Percentiles rank a stretch among this genome's conserved stretches.
Conservation (phyloP, 2,797 vertebrate species). For the Rhynchonycteris naso region DNA sequence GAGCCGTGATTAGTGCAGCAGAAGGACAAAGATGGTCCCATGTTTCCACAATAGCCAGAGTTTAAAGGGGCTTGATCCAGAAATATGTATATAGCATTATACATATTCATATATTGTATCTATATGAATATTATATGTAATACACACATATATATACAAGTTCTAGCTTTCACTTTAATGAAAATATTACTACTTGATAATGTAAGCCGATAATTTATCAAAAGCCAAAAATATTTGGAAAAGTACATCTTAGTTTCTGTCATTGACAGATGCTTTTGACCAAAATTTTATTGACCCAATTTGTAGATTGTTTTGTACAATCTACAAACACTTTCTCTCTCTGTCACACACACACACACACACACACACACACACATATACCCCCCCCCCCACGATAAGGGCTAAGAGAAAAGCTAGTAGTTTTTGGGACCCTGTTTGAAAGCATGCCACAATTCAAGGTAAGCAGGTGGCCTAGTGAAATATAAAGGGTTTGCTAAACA, state of each 20-base stretch:
- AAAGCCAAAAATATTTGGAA: neutral
- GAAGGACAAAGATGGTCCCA: slow-evolving; percentile 22
- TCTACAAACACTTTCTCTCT: neutral
- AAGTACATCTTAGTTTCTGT: neutral
- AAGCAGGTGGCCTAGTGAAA: slow-evolving; percentile 83
- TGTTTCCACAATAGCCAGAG: neutral
- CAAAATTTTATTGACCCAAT: slow-evolving; percentile 25
- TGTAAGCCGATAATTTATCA: slow-evolving; percentile 22
- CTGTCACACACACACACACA: neutral
- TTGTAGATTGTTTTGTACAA: neutral
- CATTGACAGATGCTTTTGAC: slow-evolving; percentile 26
- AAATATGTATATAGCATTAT: neutral
- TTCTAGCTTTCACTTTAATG: slow-evolving; percentile 40
- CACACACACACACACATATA: neutral
- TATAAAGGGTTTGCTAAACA: slow-evolving; percentile 83
- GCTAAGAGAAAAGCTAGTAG: slow-evolving; percentile 50
- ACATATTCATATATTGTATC: neutral
- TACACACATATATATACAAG: neutral
- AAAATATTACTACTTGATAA: slow-evolving; percentile 26
- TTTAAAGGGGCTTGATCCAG: slow-evolving; percentile 46
- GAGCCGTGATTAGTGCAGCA: slow-evolving; percentile 2
- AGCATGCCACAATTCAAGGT: slow-evolving; percentile 76
- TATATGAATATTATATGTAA: neutral
- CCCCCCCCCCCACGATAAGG: too few species aligned
- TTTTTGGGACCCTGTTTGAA: slow-evolving; percentile 72